phyloP scores from a whole-genome alignment of 2,113 vertebrate genomes.

The Ailurus styani region DNA sequence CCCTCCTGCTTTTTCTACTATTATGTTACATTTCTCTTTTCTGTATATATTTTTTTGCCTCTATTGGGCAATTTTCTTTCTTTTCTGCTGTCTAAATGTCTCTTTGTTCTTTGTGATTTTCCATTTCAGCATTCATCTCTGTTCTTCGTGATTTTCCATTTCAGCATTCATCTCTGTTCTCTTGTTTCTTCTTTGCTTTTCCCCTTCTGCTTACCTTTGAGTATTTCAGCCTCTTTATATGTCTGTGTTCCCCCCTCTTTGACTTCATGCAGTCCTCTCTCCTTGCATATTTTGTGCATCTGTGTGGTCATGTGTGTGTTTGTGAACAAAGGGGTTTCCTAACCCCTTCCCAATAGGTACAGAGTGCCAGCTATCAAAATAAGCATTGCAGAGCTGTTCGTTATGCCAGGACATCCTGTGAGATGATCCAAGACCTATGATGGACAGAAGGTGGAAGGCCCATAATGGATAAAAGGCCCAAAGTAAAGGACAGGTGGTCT shows the following conservation, averaged over 20 bases:
- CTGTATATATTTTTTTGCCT: not conserved
- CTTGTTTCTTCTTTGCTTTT: not conserved
- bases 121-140: not conserved
- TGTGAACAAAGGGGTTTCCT: slow-evolving; percentile 24
- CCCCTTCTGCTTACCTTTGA: not conserved
- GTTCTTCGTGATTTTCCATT: not conserved
- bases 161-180: not conserved
- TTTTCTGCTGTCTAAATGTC: not conserved
- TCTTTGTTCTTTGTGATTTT: not conserved
- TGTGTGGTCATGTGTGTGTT: not conserved
- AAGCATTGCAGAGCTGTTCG: not conserved
- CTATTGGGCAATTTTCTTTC: not conserved
- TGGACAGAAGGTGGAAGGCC: not conserved
- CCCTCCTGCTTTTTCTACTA: not conserved
- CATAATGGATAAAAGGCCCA: not conserved
- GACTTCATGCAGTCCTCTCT: not conserved
- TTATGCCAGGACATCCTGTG: not conserved
- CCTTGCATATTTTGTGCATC: not conserved
- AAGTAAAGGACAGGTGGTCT: not conserved
- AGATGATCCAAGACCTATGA: not conserved
- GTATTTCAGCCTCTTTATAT: not conserved
- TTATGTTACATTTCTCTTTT: not conserved
- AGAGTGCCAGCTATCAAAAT: slow-evolving; percentile 35
- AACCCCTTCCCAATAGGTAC: slow-evolving; percentile 33
- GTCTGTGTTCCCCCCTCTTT: not conserved